A percentile compares a stretch with the other conserved stretches of the same genome.
Evolutionary conservation across 2,113 vertebrate genomes (phyloP).

Genomic region (Eira barbara): DNA sequence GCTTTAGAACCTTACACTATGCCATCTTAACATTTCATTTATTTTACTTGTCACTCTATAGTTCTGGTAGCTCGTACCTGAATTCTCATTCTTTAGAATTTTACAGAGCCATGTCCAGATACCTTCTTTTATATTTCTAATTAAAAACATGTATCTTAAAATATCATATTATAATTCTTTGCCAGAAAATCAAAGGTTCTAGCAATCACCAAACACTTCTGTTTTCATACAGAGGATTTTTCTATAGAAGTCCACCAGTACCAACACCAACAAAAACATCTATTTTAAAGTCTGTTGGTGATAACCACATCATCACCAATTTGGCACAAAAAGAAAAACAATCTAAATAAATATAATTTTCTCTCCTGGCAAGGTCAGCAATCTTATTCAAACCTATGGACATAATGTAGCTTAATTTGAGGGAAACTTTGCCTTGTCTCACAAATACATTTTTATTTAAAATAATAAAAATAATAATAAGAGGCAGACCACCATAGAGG

Average conservation of each 20-base stretch:
- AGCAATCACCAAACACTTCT: background rate
- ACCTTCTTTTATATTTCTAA: background rate
- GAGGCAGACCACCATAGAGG: background rate
- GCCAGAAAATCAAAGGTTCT: background rate
- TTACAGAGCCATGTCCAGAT: background rate
- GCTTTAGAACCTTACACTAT: background rate
- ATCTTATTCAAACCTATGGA: background rate
- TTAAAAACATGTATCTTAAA: background rate
- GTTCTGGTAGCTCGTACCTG: background rate
- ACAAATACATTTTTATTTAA: background rate
- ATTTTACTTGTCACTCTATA: background rate
- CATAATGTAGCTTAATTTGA: background rate
- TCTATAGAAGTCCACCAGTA: background rate
- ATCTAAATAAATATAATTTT: background rate
- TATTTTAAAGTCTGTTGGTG: background rate
- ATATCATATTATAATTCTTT: background rate
- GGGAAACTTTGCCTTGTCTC: background rate
- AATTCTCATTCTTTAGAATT: background rate
- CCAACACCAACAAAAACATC: background rate
- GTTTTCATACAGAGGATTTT: background rate
- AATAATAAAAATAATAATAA: background rate
- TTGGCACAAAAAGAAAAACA: background rate
- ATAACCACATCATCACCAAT: background rate
- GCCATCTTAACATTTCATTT: background rate
- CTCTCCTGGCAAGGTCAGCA: background rate